A percentile compares a stretch with the other conserved stretches of the same genome.
Conservation (phyloP, 2,113 vertebrate species). For the Theristicus caerulescens region DNA sequence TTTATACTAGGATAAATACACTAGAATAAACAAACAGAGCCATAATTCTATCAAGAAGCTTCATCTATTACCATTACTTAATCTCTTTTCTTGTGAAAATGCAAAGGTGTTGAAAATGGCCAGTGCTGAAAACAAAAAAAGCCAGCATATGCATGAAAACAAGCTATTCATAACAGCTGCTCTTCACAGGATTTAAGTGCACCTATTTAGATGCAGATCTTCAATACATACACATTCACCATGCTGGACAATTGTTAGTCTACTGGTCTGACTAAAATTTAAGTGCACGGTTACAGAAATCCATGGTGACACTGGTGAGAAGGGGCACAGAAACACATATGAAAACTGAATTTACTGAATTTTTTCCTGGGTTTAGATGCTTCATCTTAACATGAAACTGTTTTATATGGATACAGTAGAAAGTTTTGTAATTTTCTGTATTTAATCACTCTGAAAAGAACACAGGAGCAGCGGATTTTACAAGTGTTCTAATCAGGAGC, state of each 20-base stretch:
- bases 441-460: not conserved
- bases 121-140: not conserved
- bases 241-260: not conserved
- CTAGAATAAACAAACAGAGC: not conserved
- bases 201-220: not conserved
- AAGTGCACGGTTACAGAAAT: not conserved
- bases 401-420: not conserved
- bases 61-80: not conserved
- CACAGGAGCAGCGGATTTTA: not conserved
- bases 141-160: not conserved
- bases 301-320: not conserved
- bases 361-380: not conserved
- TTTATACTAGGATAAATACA: not conserved
- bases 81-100: not conserved
- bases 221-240: not conserved
- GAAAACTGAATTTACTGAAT: not conserved
- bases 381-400: not conserved
- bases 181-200: not conserved
- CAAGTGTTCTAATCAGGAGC: not conserved
- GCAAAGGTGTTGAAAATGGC: not conserved
- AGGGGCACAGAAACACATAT: not conserved
- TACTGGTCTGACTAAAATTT: not conserved
- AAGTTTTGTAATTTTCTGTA: not conserved
- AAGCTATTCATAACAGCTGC: not conserved
- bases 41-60: not conserved